A percentile compares a stretch with the other conserved stretches of the same genome.
phyloP scores from a whole-genome alignment of 2,113 vertebrate species.

The Leptodactylus fuscus region DNA sequence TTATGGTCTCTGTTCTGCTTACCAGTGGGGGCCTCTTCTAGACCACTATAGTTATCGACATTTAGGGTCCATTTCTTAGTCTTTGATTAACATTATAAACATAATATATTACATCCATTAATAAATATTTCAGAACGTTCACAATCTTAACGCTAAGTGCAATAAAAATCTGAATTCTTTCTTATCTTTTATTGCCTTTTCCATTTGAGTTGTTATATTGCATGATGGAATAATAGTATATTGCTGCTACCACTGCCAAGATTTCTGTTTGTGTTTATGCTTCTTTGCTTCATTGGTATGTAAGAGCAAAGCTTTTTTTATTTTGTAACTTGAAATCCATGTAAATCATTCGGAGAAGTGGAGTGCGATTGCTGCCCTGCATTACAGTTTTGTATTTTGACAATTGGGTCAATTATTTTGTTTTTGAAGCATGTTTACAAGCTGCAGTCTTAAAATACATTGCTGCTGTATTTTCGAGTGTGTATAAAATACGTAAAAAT shows the following conservation, averaged over 20 bases:
- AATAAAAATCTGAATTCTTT: neutral
- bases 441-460: constrained; percentile 15
- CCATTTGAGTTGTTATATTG: neutral
- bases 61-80: neutral
- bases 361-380: neutral
- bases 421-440: constrained; percentile 44
- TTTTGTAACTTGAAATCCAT: neutral
- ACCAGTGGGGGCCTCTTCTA: neutral
- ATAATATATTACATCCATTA: too few relatives aligned
- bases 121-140: too few relatives aligned
- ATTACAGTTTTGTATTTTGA: neutral
- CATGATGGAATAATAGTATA: neutral
- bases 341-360: neutral
- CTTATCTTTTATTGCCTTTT: neutral
- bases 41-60: neutral
- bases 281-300: neutral
- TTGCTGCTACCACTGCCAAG: neutral
- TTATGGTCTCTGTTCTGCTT: neutral
- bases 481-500: constrained; percentile 11
- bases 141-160: too few relatives aligned
- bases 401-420: neutral
- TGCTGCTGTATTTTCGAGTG: constrained; percentile 29
- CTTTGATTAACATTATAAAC: too few relatives aligned
- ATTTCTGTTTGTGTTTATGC: neutral
- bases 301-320: neutral